Base-by-base conservation (phyloP, 1,140 invertebrate genomes). In the Pentalonia nigronervosa region DNA sequence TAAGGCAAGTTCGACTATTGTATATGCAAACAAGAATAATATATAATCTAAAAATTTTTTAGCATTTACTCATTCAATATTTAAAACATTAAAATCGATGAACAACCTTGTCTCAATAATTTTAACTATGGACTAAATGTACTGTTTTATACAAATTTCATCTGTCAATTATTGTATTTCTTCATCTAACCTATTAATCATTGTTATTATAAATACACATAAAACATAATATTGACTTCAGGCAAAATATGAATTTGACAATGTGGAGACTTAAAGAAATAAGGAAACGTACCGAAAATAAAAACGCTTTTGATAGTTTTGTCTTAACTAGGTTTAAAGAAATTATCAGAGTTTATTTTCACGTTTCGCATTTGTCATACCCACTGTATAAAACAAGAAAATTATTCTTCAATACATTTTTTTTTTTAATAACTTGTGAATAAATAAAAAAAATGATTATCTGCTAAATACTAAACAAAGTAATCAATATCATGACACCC, bases 291-390 rank as follows among this genome's bases (percentile, higher is more conserved):
- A 60, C 50, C 81, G 91, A 25, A 93, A 86, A 45, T 25, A 56
- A 86, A 86, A 83, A 56, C 56, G 11, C 9, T 56, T 50, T 53
- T 84, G 47, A 41, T 45, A 92, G 67, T 50, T 50, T 50, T 50
- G 36, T 83, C 30, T 21, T 36, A 36, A 50, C 30, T 25, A 47
- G 36, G 45, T 76, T 14, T 76, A 76, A 30, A n/a, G 14, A 76
- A 86, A 93, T 20, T 53, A 34, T 56, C 9, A 48, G 21, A 83
- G 34, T 83, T 86, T 84, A 50, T 93, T 93, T 86, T 86, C 25
- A 53, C 11, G 25, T 93, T 93, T 93, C 34, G 25, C 48, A 93
- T 93, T 93, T 81, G 50, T 56, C 81, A 93, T 84, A 36, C 81
- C n/a, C n/a, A 56, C 48, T 45, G 81, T 56, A n/a, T 53, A 53